phyloP scores from a whole-genome alignment of 2,797 vertebrate species.

The Rhodeus uyekii region DNA sequence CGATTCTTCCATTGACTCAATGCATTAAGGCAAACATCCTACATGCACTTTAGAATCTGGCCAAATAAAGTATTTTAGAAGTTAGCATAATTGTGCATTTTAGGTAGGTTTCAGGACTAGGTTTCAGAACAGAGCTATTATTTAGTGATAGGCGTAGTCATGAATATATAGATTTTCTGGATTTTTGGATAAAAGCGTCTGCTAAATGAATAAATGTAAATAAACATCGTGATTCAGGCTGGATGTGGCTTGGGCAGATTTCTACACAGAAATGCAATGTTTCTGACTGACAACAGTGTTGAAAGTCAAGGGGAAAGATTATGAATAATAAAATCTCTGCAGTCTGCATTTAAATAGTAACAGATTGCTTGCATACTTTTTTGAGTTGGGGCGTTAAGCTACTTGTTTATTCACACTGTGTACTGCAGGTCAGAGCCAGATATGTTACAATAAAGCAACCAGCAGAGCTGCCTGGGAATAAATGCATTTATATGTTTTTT shows the following conservation, averaged over 20 bases:
- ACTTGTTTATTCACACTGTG: constrained; percentile 50
- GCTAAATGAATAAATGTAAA: no score
- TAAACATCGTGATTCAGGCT: neutral
- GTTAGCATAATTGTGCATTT: neutral
- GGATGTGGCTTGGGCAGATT: neutral
- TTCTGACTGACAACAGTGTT: constrained; percentile 32
- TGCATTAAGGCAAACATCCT: no score
- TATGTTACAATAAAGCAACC: constrained; percentile 45
- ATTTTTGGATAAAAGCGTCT: no score
- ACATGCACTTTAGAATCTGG: neutral
- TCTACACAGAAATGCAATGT: constrained; percentile 22
- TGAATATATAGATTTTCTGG: neutral
- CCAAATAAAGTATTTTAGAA: neutral
- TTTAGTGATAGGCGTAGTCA: neutral
- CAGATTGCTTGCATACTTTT: constrained; percentile 35
- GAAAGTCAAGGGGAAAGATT: constrained; percentile 28
- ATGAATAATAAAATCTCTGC: constrained; percentile 47
- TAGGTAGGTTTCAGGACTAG: neutral
- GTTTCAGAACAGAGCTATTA: neutral
- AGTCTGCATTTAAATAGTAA: constrained; percentile 49
- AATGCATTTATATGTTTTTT: constrained; percentile 51
- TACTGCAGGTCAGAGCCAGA: constrained; percentile 42
- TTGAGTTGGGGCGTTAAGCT: constrained; percentile 20
- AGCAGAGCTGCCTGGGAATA: constrained; percentile 52
- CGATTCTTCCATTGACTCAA: neutral